phyloP scores from a whole-genome alignment of 2,888 invertebrate genomes.

The Platerodrilus igneus region DNA sequence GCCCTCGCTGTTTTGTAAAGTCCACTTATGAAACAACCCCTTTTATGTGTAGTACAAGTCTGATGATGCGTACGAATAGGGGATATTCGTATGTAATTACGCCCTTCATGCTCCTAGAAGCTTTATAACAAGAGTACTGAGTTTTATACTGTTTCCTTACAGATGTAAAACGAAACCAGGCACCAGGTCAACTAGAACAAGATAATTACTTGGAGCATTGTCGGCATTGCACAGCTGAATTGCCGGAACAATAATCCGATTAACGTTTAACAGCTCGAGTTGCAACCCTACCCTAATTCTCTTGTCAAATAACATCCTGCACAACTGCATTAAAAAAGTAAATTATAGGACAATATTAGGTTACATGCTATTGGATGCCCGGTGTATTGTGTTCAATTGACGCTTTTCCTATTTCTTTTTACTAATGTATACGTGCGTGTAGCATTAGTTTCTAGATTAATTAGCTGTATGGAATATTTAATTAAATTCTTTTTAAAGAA shows the following conservation, averaged over 20 bases:
- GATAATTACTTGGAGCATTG: constrained; percentile 18
- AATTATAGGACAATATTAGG: no score
- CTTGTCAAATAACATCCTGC: constrained; percentile 9
- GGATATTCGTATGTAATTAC: constrained; percentile 12
- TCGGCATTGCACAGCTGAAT: constrained; percentile 25
- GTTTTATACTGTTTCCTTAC: constrained; percentile 8
- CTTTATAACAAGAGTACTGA: constrained; percentile 3
- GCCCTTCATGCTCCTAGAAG: constrained; percentile 5
- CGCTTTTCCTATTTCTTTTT: no score
- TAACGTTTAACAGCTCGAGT: no score
- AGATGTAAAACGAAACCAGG: constrained; percentile 14
- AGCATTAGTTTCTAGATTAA: no score
- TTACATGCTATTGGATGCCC: no score
- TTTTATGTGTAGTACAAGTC: constrained; percentile 7
- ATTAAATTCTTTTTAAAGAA: no score
- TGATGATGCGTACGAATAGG: constrained; percentile 10
- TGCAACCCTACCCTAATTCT: constrained; percentile 20
- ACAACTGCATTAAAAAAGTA: constrained; percentile 8
- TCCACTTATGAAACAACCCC: constrained; percentile 13
- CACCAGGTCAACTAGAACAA: constrained; percentile 14
- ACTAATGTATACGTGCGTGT: no score
- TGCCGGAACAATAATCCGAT: constrained; percentile 23
- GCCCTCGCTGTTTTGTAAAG: constrained; percentile 13
- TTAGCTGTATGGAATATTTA: no score
- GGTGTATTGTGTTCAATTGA: no score